Evolutionary conservation across 2,888 invertebrate species (phyloP).

Genomic region (Volucella inanis): DNA sequence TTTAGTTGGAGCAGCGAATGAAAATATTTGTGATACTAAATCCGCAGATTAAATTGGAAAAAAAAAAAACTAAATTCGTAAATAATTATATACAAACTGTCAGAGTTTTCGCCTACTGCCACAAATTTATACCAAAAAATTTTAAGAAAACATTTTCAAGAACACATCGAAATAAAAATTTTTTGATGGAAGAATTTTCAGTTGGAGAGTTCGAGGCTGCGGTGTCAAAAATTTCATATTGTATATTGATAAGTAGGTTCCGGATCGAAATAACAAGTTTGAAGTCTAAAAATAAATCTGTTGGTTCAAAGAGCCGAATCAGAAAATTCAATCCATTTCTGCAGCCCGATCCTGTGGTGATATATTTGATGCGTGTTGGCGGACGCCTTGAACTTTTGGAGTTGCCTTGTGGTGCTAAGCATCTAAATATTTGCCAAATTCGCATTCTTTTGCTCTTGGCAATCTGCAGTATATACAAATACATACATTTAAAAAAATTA

Average conservation of each 20-base stretch:
- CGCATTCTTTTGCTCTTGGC: slow-evolving; percentile 42
- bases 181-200: neutral
- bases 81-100: slow-evolving; percentile 28
- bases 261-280: slow-evolving; percentile 8
- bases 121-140: slow-evolving; percentile 33
- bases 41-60: slow-evolving; percentile 6
- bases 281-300: neutral
- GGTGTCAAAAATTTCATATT: slow-evolving; percentile 32
- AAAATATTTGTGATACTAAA: neutral
- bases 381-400: slow-evolving; percentile 75
- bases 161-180: neutral
- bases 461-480: slow-evolving; percentile 10
- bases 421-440: slow-evolving; percentile 77
- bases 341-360: slow-evolving; percentile 30
- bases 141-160: neutral
- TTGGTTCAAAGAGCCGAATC: slow-evolving; percentile 21
- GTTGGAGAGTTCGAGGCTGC: slow-evolving; percentile 26
- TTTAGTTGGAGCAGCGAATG: neutral
- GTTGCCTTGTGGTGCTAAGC: slow-evolving; percentile 68
- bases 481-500: slow-evolving; percentile 34
- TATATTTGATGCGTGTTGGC: slow-evolving; percentile 75
- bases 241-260: slow-evolving; percentile 27
- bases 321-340: slow-evolving; percentile 72
- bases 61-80: slow-evolving; percentile 8
- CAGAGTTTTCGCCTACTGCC: slow-evolving; percentile 36